Base-by-base conservation (phyloP, 1,140 invertebrate genomes). In the Telenomus remus region DNA sequence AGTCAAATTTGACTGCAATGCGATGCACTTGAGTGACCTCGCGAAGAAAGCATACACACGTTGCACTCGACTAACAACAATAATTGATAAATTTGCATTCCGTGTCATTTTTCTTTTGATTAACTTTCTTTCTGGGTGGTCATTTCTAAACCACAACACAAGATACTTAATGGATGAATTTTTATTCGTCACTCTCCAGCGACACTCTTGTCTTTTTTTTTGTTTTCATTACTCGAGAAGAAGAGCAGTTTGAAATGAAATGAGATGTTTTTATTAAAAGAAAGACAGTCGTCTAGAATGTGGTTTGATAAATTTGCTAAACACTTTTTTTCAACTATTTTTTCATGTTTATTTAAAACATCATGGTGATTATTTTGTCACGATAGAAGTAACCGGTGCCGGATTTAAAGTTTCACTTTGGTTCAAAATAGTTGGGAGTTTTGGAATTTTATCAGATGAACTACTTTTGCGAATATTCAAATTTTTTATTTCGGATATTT, bases 21-120 rank as follows among this genome's bases (percentile, higher is more conserved):
- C 43, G 73, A 66, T 66, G 61, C 74, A 76, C 66, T 66, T 57
- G 66, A 76, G 59, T 48, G 47, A 76, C 42, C 50, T 56, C 15
- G 56, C 61, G 60, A 72, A 77, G 63, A 77, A 77, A 77, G 68
- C 74, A 72, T 70, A 76, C 46, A 27, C 19, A 50, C 49, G 66
- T 76, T 43, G 46, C 66, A 77, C 51, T 72, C 51, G 56, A 72
- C 61, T 77, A 77, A 63, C 69, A 77, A 68, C 55, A 72, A 59
- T 72, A 72, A 77, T 72, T 34, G 57, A 59, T 64, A 53, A 59
- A 69, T 77, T 77, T 72, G 54, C 57, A 76, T 70, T 72, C 57
- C n/a, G 64, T 64, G 55, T 69, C 69, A 69, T 68, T 72, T 77
- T 72, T 72, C 56, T 76, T 76, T 42, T 68, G 59, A 69, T 72